Evolutionary conservation across 2,888 invertebrate genomes (phyloP), one percentile per base, ranked within the genome.

Genomic region (Eupithecia insigniata): DNA sequence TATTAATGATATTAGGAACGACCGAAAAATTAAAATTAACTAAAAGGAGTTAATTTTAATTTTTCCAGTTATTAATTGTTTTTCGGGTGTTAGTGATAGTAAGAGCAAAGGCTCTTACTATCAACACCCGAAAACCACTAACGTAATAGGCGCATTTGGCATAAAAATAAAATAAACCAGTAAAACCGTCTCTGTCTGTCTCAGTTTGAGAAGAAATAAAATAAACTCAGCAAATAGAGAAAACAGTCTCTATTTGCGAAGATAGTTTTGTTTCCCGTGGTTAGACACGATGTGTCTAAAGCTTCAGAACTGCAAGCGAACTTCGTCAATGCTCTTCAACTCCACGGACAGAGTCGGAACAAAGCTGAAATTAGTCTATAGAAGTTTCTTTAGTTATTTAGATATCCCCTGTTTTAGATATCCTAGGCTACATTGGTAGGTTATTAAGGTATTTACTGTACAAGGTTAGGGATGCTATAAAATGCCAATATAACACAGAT

Each of bases 311-410:
- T 39, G 58, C 43, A 66, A n/a, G n/a, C n/a, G n/a, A 65, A 67
- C 69, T 69, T 66, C 34, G n/a, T 30, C 69, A 64, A 65, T 61
- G 46, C 58, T 67, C 51, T n/a, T 46, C 46, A 34, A 26, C 66
- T 67, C 64, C 76, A 66, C 79, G 79, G 76, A 66, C 70, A 71
- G 64, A 46, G 67, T 81, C 84, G 76, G 82, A 84, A 84, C 84
- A 85, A 84, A 84, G 84, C 81, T 76, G 75, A 85, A 84, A 84
- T 85, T 84, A 83, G 82, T 76, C 79, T 76, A 77, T 77, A 77
- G 34, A 69, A 74, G 80, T 80, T 80, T 78, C 79, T 67, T 75
- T 69, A 77, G 77, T 82, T 83, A 81, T 80, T 83, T 81, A 79
- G 76, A 78, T n/a, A 16, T 16, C 36, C 14, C 18, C 43, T 6